phyloP scores from a whole-genome alignment of 2,888 invertebrate species.

The Lutraria lutraria region DNA sequence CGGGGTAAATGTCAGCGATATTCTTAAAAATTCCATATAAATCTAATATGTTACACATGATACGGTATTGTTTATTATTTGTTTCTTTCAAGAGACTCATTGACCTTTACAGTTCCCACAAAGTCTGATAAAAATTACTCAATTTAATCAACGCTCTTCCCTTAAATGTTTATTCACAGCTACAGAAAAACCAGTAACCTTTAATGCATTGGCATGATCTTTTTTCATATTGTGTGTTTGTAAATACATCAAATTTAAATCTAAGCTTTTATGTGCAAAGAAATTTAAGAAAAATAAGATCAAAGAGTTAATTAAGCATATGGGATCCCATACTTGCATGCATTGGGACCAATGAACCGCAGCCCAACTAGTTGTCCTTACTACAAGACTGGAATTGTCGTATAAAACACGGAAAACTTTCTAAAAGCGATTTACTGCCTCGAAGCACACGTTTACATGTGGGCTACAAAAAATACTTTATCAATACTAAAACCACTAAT shows the following conservation, averaged over 20 bases:
- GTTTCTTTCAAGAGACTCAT: not conserved
- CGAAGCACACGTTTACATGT: constrained; percentile 50
- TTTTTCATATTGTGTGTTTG: not conserved
- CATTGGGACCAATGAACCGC: not conserved
- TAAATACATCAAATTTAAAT: constrained; percentile 9
- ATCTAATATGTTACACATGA: not conserved
- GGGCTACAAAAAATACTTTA: constrained; percentile 26
- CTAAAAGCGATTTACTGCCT: constrained; percentile 47
- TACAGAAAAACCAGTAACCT: not conserved
- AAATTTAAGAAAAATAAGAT: constrained; percentile 20
- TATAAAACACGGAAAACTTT: constrained; percentile 28
- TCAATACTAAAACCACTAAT: constrained; percentile 55
- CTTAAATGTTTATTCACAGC: too few relatives aligned
- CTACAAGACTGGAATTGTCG: constrained; percentile 22
- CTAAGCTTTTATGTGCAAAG: not conserved
- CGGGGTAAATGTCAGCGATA: not conserved
- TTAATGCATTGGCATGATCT: not conserved
- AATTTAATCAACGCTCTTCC: not conserved
- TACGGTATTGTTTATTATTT: not conserved
- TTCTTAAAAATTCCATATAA: not conserved
- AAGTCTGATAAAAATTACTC: not conserved
- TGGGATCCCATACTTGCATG: not conserved
- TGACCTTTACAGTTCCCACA: constrained; percentile 3
- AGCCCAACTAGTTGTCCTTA: not conserved
- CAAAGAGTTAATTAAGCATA: constrained; percentile 34